Base-by-base conservation (phyloP, 2,113 vertebrate genomes). In the Chinchilla lanigera region DNA sequence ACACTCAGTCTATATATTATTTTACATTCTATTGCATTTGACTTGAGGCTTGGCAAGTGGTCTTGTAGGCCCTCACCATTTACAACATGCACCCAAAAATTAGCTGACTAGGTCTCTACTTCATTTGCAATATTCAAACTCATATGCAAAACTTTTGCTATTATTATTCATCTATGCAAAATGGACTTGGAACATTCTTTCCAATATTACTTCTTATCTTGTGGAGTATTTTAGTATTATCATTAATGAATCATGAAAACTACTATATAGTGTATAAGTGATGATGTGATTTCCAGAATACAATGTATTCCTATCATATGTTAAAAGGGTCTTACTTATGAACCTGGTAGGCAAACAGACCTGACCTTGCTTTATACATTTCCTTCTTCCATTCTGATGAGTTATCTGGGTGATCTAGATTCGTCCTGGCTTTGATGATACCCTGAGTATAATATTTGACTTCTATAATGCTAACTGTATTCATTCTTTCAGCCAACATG, bases 121-220 rank as follows among this genome's bases (percentile, higher is more conserved):
- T 71, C 80, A 93, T 77, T 93, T 60, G 6, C 58, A 71, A 58
- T 22, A 97, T 92, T 93, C 92, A 95, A 97, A 97, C 86, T 78
- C 30, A 52, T 88, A 97, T 35, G 63, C 26, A 97, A 97, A 98
- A 87, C 28, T 41, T 35, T 69, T 82, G 47, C 7, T 82, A 16
- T 71, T 73, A 28, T 81, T 61, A 71, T 47, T 81, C 60, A 90
- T 41, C 89, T 50, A 89, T 73, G 77, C 75, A 97, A 98, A 92
- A 54, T 82, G 26, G 75, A 54, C 35, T 63, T 81, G n/a, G 71
- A 47, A 26, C 61, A 58, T 56, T 52, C 52, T 95, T 80, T 93
- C 60, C 81, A 94, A 75, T 19, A 50, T 58, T 20, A 50, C 67
- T 82, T 89, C 38, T 92, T 77, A 5, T 61, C 13, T 54, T 22